Evolutionary conservation across 1,140 invertebrate species (phyloP).

Genomic region (Drosophila leontia): DNA sequence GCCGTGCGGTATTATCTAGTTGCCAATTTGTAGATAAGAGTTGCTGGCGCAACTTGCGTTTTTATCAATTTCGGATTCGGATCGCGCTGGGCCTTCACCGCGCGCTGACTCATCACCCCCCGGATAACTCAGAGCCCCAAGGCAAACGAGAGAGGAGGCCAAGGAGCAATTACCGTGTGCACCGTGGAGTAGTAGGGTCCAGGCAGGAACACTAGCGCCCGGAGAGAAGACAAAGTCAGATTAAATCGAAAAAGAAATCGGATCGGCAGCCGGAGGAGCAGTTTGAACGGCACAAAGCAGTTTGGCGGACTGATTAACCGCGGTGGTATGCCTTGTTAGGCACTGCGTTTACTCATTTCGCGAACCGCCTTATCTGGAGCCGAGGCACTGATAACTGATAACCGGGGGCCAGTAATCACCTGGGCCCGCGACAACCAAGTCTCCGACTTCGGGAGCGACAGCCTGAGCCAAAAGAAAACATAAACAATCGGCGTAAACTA

Average conservation of each 20-base stretch:
- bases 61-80: constrained; percentile 66
- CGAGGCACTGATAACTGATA: constrained; percentile 49
- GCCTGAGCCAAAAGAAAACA: constrained; percentile 59
- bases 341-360: constrained; percentile 72
- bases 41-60: constrained; percentile 35
- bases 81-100: constrained; percentile 43
- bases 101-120: constrained; percentile 29
- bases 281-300: constrained; percentile 35
- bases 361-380: constrained; percentile 63
- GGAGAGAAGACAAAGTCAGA: not conserved
- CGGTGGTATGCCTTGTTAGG: constrained; percentile 61
- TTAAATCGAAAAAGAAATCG: not conserved
- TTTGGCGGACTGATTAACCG: constrained; percentile 68
- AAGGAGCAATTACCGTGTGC: constrained; percentile 31
- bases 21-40: constrained; percentile 66
- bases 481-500: constrained; percentile 61
- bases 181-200: constrained; percentile 7
- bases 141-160: not conserved
- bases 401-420: constrained; percentile 59
- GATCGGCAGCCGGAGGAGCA: constrained; percentile 4
- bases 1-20: constrained; percentile 58
- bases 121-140: constrained; percentile 1
- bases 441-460: constrained; percentile 29
- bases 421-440: constrained; percentile 24
- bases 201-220: not conserved